phyloP scores from a whole-genome alignment of 2,888 invertebrate species.

The Drosophila colorata region DNA sequence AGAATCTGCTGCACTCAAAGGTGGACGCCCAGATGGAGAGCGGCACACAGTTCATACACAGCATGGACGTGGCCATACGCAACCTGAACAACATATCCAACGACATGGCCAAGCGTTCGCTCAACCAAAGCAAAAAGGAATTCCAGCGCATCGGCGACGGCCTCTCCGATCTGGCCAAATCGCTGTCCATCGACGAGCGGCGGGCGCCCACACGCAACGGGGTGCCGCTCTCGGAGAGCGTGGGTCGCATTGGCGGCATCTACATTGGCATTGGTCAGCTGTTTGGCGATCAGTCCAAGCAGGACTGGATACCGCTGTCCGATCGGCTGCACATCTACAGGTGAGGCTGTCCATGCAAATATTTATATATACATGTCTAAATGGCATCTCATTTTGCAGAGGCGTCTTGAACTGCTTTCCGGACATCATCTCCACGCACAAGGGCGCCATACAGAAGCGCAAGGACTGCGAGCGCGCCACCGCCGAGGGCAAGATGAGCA shows the following conservation, averaged over 20 bases:
- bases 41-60: slow-evolving; percentile 92
- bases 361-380: background rate
- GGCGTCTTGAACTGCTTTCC: slow-evolving; percentile 96
- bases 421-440: slow-evolving; percentile 95
- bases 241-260: slow-evolving; percentile 94
- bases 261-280: slow-evolving; percentile 95
- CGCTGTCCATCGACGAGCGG: slow-evolving; percentile 92
- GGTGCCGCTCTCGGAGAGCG: slow-evolving; percentile 91
- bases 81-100: slow-evolving; percentile 91
- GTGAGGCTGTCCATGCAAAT: slow-evolving; percentile 27
- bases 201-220: slow-evolving; percentile 87
- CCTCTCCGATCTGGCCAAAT: slow-evolving; percentile 93
- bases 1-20: slow-evolving; percentile 90
- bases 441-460: slow-evolving; percentile 94
- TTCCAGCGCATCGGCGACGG: slow-evolving; percentile 95
- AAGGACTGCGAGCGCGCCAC: slow-evolving; percentile 94
- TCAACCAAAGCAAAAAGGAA: slow-evolving; percentile 89
- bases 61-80: slow-evolving; percentile 95
- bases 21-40: slow-evolving; percentile 94
- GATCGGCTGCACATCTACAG: slow-evolving; percentile 97
- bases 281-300: slow-evolving; percentile 95
- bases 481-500: slow-evolving; percentile 93
- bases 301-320: slow-evolving; percentile 95
- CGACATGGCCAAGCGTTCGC: slow-evolving; percentile 95
- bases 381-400: slow-evolving; percentile 81